Evolutionary conservation across 1,140 invertebrate species (phyloP).

Genomic region (Nautilus pompilius): DNA sequence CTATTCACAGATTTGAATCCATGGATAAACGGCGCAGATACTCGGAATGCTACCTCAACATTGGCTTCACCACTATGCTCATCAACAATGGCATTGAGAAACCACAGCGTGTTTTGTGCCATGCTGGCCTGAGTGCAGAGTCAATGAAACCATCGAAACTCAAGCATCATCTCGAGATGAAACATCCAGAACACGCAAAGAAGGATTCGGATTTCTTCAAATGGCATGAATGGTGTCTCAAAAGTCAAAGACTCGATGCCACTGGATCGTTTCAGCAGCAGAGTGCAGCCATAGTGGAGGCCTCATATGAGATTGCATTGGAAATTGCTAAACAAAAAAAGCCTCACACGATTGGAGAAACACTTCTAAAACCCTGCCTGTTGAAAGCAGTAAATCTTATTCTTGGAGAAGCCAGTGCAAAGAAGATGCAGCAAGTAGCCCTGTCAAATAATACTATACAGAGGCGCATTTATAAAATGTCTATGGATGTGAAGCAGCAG

Average conservation of each 20-base stretch:
- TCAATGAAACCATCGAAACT: slow-evolving; percentile 2
- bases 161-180: neutral
- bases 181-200: slow-evolving; percentile 2
- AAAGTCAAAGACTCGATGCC: neutral
- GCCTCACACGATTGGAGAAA: too few relatives aligned
- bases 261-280: neutral
- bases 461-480: slow-evolving; percentile 1
- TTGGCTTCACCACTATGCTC: too few relatives aligned
- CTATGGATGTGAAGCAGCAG: slow-evolving; percentile 3
- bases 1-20: too few relatives aligned
- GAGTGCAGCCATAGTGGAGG: slow-evolving; percentile 1
- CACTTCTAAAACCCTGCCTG: too few relatives aligned
- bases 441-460: slow-evolving; percentile 1
- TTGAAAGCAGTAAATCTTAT: too few relatives aligned
- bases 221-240: neutral
- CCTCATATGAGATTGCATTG: slow-evolving; percentile 1
- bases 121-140: neutral
- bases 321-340: neutral
- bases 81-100: too few relatives aligned
- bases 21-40: too few relatives aligned
- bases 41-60: too few relatives aligned
- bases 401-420: too few relatives aligned
- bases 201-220: neutral
- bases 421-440: slow-evolving; percentile 1
- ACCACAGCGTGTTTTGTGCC: neutral